Evolutionary conservation across 2,113 vertebrate genomes (phyloP), one percentile per base, ranked within the genome.

Genomic region (Solea senegalensis): DNA sequence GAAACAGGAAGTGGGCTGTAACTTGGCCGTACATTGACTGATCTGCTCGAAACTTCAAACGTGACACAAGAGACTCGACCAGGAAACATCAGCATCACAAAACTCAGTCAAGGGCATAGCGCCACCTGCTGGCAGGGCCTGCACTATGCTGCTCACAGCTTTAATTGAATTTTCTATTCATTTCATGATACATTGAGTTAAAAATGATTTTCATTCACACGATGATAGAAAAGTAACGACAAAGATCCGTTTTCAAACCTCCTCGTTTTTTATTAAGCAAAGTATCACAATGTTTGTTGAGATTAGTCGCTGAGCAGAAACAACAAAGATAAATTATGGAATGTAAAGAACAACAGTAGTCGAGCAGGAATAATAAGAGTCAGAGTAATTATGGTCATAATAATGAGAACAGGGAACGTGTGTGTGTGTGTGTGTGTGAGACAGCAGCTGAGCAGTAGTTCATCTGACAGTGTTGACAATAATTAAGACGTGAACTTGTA

Each of bases 231-330:
- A 46, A 48, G 12, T 1, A 67, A 49, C 74, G 41, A 80, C 44
- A 54, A 0, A 16, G 6, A 40, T 13, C 52, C 0, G 44, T 78
- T 78, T 85, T 84, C 61, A 83, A 53, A 83, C 71, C 3, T 86
- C 76, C 69, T 78, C 54, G 15, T 88, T 93, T 92, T 91, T 34
- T 34, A 93, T 92, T 93, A 88, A 83, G 86, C 74, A 90, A 92
- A 89, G 64, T 90, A 76, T 88, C 76, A 85, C 83, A 88, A 87
- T 49, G 74, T 2, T 69, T 72, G 3, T 34, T 86, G 87, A 63
- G 69, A 55, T 92, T 88, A 87, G 85, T 84, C 34, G 45, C 76
- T 74, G 46, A 83, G 84, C 65, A 56, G 15, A 58, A 75, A 71
- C 74, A 46, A 69, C 52, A 77, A 79, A 80, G 64, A 68, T 58